Conservation (phyloP, 2,888 invertebrate species). For the Plebejus anna region DNA sequence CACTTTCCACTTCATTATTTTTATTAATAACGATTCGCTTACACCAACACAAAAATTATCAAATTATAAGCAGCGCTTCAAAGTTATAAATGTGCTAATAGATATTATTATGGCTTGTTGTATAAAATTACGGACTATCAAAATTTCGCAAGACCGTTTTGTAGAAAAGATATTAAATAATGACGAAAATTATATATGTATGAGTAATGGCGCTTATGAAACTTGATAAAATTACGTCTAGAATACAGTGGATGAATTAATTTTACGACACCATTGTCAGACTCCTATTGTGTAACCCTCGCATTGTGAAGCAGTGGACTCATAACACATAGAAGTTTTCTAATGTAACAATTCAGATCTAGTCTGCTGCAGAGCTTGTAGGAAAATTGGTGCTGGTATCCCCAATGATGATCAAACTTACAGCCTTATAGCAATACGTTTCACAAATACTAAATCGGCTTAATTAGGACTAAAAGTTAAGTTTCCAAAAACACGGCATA, state of each 20-base stretch:
- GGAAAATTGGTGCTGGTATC: neutral
- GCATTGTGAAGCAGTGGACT: constrained; percentile 35
- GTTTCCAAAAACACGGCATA: neutral
- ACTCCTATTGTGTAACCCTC: constrained; percentile 43
- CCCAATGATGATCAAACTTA: neutral
- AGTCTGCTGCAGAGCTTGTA: neutral
- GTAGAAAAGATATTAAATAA: constrained; percentile 19
- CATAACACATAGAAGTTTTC: constrained; percentile 33
- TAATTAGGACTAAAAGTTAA: neutral
- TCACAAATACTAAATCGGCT: neutral
- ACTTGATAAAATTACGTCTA: constrained; percentile 35
- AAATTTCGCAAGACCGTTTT: constrained; percentile 11
- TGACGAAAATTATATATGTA: constrained; percentile 27
- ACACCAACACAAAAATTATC: neutral
- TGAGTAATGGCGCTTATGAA: constrained; percentile 35
- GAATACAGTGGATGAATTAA: constrained; percentile 42
- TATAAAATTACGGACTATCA: constrained; percentile 12
- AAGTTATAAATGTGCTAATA: constrained; percentile 1
- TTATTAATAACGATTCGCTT: neutral
- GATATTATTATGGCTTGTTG: constrained; percentile 19
- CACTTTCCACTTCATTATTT: neutral
- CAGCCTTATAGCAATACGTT: neutral
- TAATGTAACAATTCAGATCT: constrained; percentile 29
- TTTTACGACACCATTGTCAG: constrained; percentile 45
- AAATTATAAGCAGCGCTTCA: constrained; percentile 8